Conservation (phyloP, 2,888 invertebrate genomes). For the Hirtodrosophila trivittata region DNA sequence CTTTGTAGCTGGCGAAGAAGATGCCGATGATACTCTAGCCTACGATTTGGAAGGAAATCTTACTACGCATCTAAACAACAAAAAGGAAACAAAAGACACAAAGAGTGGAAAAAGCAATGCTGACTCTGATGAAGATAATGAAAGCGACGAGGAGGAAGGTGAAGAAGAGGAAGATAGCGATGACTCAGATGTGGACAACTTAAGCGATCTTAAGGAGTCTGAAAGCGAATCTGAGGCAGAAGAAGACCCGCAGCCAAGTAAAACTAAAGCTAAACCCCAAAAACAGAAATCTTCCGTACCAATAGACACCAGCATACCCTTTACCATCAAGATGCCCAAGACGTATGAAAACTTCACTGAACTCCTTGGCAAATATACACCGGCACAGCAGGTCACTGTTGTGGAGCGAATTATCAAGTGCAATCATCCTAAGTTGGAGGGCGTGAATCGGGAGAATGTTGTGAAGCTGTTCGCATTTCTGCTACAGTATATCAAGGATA, state of each 20-base stretch:
- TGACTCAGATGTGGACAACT: constrained; percentile 83
- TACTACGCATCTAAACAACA: constrained; percentile 52
- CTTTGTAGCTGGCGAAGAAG: constrained; percentile 84
- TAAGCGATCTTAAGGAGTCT: constrained; percentile 80
- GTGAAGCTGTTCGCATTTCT: constrained; percentile 90
- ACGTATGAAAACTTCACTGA: constrained; percentile 87
- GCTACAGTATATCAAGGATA: constrained; percentile 90
- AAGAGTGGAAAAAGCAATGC: constrained; percentile 67
- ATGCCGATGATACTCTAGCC: constrained; percentile 69
- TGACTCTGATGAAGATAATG: constrained; percentile 50
- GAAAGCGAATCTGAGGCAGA: constrained; percentile 83
- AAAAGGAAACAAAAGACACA: constrained; percentile 35
- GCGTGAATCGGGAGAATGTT: constrained; percentile 91
- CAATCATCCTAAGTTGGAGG: constrained; percentile 92
- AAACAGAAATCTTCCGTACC: constrained; percentile 4
- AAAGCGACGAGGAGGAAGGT: constrained; percentile 43
- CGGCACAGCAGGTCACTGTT: constrained; percentile 88
- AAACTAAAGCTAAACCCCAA: constrained; percentile 14
- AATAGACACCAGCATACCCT: constrained; percentile 83
- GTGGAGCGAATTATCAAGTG: constrained; percentile 93
- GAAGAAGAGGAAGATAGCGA: constrained; percentile 72
- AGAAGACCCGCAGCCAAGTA: neutral
- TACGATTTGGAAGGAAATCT: constrained; percentile 82
- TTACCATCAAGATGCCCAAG: constrained; percentile 86
- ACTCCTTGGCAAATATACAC: constrained; percentile 86